Base-by-base conservation (phyloP, 2,888 invertebrate species). In the Drosophila cognata region DNA sequence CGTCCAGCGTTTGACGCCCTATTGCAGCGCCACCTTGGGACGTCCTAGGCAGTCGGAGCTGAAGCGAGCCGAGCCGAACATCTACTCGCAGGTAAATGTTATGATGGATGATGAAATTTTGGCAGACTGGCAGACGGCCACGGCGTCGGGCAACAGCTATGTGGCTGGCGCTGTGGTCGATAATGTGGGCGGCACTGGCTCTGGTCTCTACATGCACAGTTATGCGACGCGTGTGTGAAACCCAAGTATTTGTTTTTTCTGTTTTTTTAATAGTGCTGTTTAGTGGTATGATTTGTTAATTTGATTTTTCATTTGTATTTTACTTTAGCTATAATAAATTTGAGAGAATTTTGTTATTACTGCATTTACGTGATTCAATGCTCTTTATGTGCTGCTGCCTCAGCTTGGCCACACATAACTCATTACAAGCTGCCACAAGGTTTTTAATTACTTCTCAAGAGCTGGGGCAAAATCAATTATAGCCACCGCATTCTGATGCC, bases 81-180 rank as follows among this genome's bases (percentile, higher is more conserved):
- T 93, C 81, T 93, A 93, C 82, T 93, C 93, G 74, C 93, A 93
- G 93, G 93, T 93, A 93, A 93, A 90, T 89, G 90, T 92, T 85
- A 91, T 92, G 87, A 89, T 90, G 84, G 91, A 93, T 78, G 88
- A 88, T 81, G 90, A 90, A 57, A 88, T 86, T 74, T 85, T 87
- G 61, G 91, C 90, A 64, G 88, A 89, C 75, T 71, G 75, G 74
- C 89, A 81, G 71, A 58, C 81, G 81, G 85, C 85, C 75, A 79
- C 84, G 53, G 75, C 65, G 48, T 63, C 83, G 36, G 85, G 85
- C 43, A 78, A 61, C 62, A 90, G 90, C 61, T 86, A 86, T 64
- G 74, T 86, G 60, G 87, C 89, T 31, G 85, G 85, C 50, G 85
- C 85, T 74, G 85, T 86, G 78, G 90, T 91, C 75, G 90, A 91